phyloP scores from a whole-genome alignment of 2,797 vertebrate genomes.

The Rhodeus uyekii region DNA sequence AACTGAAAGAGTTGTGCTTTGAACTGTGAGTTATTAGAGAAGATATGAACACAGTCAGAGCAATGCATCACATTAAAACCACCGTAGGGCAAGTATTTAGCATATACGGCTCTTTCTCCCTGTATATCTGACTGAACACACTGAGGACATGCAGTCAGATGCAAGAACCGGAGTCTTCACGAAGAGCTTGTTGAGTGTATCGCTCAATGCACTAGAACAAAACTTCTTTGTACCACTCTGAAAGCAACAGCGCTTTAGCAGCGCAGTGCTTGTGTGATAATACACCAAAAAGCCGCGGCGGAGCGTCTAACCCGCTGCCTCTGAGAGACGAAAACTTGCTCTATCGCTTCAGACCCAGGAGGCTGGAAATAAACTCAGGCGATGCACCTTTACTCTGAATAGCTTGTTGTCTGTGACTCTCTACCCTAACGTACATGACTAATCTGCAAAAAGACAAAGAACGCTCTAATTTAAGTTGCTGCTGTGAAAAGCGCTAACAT shows the following conservation, averaged over 20 bases:
- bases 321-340: neutral
- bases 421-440: conserved; percentile 13
- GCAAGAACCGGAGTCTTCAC: neutral
- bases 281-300: neutral
- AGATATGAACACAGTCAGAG: conserved; percentile 13
- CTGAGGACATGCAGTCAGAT: conserved; percentile 3
- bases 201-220: conserved; percentile 10
- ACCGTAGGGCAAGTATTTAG: neutral
- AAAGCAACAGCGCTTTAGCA: conserved; percentile 1
- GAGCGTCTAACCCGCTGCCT: neutral
- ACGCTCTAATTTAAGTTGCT: neutral
- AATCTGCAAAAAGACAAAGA: conserved; percentile 24
- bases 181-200: neutral
- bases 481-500: neutral
- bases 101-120: neutral
- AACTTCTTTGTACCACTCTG: conserved; percentile 7
- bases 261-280: neutral
- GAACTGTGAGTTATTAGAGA: conserved; percentile 27
- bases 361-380: conserved; percentile 27
- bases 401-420: neutral
- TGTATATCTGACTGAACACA: neutral
- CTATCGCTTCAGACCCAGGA: conserved; percentile 34
- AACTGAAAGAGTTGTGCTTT: conserved; percentile 13
- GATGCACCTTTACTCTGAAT: neutral
- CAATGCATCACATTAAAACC: conserved; percentile 21